Evolutionary conservation across 1,140 invertebrate species (phyloP).

Genomic region (Anthonomus grandis): DNA sequence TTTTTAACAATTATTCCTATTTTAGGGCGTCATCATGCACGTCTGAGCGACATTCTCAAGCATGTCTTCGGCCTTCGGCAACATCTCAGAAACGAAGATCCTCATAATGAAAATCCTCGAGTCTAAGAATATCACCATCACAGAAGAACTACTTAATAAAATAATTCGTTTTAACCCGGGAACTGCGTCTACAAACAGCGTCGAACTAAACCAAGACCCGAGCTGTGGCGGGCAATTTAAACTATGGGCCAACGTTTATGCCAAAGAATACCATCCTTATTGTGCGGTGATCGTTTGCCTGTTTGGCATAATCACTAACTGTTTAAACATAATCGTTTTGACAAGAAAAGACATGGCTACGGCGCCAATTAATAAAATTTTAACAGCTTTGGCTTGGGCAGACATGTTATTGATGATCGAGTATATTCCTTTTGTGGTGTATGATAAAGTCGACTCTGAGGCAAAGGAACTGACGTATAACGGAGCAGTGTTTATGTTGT

Average conservation of each 20-base stretch:
- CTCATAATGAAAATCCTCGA: too few species aligned
- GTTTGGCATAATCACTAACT: constrained; percentile 86
- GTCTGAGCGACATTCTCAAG: too few species aligned
- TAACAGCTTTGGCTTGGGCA: constrained; percentile 75
- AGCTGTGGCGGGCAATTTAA: constrained; percentile 17
- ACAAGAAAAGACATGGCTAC: constrained; percentile 77
- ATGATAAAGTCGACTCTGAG: constrained; percentile 65
- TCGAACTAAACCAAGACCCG: too few species aligned
- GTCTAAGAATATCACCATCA: too few species aligned
- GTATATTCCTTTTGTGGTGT: constrained; percentile 79
- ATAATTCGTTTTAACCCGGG: too few species aligned
- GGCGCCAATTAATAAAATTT: constrained; percentile 79
- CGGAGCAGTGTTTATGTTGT: constrained; percentile 69
- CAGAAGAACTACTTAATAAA: too few species aligned
- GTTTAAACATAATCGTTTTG: constrained; percentile 84
- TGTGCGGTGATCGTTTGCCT: constrained; percentile 72
- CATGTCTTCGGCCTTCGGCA: too few species aligned
- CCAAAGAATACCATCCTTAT: constrained; percentile 57
- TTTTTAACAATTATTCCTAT: too few species aligned
- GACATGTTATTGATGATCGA: constrained; percentile 86
- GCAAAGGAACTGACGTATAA: constrained; percentile 59
- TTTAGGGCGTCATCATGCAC: too few species aligned
- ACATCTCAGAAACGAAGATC: too few species aligned
- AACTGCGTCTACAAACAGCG: too few species aligned
- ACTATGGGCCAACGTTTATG: constrained; percentile 24